A percentile compares a stretch with the other conserved stretches of the same genome.
Evolutionary conservation across 37 sponge, comb jelly and placozoan species (phyloP).

Genomic region (Cliona cf. orientalis): DNA sequence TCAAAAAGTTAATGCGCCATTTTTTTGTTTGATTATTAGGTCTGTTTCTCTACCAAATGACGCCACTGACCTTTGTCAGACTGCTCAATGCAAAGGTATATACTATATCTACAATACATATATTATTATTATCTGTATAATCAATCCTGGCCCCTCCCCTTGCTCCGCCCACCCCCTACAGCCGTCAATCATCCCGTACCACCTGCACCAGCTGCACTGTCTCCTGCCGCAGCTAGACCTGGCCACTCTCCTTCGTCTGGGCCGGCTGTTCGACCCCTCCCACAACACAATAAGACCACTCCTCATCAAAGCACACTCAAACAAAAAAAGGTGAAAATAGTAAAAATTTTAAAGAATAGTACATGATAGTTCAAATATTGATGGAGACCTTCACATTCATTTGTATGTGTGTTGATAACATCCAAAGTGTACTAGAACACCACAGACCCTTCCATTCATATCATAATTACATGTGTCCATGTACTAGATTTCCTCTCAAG

Average conservation of each 20-base stretch:
- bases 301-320: constrained; percentile 54
- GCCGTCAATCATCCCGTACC: constrained; percentile 66
- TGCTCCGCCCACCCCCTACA: constrained; percentile 2
- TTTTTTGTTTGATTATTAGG: constrained; percentile 27
- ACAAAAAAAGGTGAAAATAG: constrained; percentile 30
- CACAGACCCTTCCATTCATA: too few species aligned
- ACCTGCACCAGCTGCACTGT: constrained; percentile 36
- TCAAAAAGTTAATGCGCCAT: neutral
- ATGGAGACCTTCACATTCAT: too few species aligned
- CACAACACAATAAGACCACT: constrained; percentile 64
- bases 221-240: constrained; percentile 56
- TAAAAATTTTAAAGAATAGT: too few species aligned
- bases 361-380: neutral
- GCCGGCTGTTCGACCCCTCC: constrained; percentile 72
- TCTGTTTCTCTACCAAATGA: constrained; percentile 65
- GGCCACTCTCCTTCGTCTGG: constrained; percentile 43
- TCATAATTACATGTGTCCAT: too few species aligned
- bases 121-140: neutral
- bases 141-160: constrained; percentile 1
- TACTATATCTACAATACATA: neutral
- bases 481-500: too few species aligned
- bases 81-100: constrained; percentile 54
- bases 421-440: too few species aligned
- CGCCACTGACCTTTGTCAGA: constrained; percentile 57
- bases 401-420: constrained; percentile 16